phyloP scores from a whole-genome alignment of 2,113 vertebrate species.

The Manacus vitellinus region DNA sequence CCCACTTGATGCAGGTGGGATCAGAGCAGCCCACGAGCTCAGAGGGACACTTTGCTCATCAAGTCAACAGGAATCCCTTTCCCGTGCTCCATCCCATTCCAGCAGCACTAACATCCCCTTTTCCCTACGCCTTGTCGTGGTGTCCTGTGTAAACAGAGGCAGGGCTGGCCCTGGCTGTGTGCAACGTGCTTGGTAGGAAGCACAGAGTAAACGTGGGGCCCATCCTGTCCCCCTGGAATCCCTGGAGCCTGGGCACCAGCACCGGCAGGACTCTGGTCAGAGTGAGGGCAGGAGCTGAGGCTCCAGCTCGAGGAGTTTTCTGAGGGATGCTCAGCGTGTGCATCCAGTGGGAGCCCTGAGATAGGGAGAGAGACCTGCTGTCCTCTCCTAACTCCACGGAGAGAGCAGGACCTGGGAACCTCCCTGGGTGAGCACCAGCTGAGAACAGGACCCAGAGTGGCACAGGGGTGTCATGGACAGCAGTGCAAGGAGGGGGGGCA shows the following conservation, averaged over 20 bases:
- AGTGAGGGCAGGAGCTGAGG: background rate
- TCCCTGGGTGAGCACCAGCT: background rate
- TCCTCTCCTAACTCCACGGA: background rate
- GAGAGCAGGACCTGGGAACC: background rate
- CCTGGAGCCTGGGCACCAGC: background rate
- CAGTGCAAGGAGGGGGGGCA: background rate
- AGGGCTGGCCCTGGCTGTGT: background rate
- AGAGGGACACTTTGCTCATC: rapidly evolving
- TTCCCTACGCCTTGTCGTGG: rapidly evolving
- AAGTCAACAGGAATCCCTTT: rapidly evolving
- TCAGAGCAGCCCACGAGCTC: background rate
- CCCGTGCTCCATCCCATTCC: rapidly evolving
- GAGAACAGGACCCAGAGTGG: rapidly evolving
- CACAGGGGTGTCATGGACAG: background rate
- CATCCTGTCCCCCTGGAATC: background rate
- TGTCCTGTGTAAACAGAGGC: background rate
- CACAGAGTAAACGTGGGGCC: background rate
- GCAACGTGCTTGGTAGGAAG: rapidly evolving
- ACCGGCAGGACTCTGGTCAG: rapidly evolving
- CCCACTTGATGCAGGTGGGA: rapidly evolving
- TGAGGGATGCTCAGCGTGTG: background rate
- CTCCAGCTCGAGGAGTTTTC: background rate
- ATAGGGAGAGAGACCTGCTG: background rate
- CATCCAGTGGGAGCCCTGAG: background rate
- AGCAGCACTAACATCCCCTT: rapidly evolving